These are phyloP conservation scores for Sander vitreus DNA, from an alignment of 2,113 vertebrate species.

Conservation along the genomic window DNA sequence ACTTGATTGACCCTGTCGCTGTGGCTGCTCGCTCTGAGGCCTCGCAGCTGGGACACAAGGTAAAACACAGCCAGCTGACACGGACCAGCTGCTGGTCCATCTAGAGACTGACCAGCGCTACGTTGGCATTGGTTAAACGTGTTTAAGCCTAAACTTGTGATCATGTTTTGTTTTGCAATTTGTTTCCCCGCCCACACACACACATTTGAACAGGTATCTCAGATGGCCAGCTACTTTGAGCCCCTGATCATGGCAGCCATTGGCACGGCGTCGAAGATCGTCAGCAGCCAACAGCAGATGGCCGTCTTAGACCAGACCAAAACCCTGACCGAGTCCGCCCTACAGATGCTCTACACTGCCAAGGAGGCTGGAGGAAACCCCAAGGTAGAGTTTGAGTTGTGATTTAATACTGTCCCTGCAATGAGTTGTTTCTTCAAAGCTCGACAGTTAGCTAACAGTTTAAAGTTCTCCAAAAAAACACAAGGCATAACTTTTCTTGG, in stretches of 20 bases:
- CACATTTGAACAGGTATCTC: conserved; percentile 88
- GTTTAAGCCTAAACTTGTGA: background rate
- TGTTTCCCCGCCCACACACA: background rate
- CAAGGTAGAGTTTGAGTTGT: conserved; percentile 84
- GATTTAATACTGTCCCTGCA: too few relatives aligned
- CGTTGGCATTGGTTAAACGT: background rate
- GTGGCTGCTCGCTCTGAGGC: conserved; percentile 92
- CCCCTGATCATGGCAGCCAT: conserved; percentile 93
- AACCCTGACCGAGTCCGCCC: conserved; percentile 93
- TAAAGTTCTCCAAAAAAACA: too few relatives aligned
- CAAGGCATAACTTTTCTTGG: too few relatives aligned
- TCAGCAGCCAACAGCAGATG: conserved; percentile 99
- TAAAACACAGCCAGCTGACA: conserved; percentile 60
- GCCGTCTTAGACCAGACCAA: conserved; percentile 98
- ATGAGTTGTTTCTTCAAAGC: too few relatives aligned
- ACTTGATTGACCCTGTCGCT: conserved; percentile 94
- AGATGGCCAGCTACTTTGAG: conserved; percentile 98
- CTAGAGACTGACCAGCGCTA: background rate
- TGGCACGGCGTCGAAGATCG: conserved; percentile 93
- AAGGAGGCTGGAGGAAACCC: conserved; percentile 98
- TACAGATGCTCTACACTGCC: conserved; percentile 97
- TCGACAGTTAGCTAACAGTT: too few relatives aligned
- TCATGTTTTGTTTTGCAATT: background rate
- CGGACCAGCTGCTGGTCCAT: too few relatives aligned
- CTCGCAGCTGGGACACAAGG: conserved; percentile 98